Evolutionary conservation across 2,113 vertebrate species (phyloP), one percentile per base, ranked within the genome.

Genomic region (Alexandromys fortis): DNA sequence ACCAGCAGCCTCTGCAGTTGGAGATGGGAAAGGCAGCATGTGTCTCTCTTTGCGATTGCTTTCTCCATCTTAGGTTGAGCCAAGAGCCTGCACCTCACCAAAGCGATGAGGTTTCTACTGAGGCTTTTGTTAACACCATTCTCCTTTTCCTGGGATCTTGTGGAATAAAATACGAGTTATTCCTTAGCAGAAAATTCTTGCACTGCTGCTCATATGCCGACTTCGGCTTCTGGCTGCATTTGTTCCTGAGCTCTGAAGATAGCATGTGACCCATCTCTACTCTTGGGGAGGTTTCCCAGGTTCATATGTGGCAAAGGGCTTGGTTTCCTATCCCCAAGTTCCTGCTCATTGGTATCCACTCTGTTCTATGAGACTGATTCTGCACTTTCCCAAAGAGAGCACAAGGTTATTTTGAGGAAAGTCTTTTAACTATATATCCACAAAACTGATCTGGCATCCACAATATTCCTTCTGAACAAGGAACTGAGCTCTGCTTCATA

Each of bases 401-500:
- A 82, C n/a, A 81, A 87, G 68, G 45, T 49, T 58, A 79, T 82
- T n/a, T 30, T 42, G 85, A 61, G 8, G 42, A 92, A 76, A 85
- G 88, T 6, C 47, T 78, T 88, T 91, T 94, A 89, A 49, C 0
- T 94, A 73, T 95, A 96, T 72, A 90, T 78, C 12, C 70, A 95
- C 83, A 89, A 52, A 97, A 94, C 5, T 77, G 58, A 75, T 89
- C 87, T 96, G 91, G 79, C 92, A 91, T 91, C 94, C 93, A 83
- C 91, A 94, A 19, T 55, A 93, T 97, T 95, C 85, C 70, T 97
- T 89, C 72, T 63, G 75, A 72, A 96, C 83, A 95, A 89, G 96
- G 95, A 95, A 96, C 95, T 97, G 91, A 96, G 89, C 65, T 81
- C 68, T 14, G 76, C 45, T 97, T 93, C 83, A 96, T 87, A 94